Evolutionary conservation across 2,113 vertebrate genomes (phyloP), one percentile per base, ranked within the genome.

Genomic region (Cephalopholis sonnerati): DNA sequence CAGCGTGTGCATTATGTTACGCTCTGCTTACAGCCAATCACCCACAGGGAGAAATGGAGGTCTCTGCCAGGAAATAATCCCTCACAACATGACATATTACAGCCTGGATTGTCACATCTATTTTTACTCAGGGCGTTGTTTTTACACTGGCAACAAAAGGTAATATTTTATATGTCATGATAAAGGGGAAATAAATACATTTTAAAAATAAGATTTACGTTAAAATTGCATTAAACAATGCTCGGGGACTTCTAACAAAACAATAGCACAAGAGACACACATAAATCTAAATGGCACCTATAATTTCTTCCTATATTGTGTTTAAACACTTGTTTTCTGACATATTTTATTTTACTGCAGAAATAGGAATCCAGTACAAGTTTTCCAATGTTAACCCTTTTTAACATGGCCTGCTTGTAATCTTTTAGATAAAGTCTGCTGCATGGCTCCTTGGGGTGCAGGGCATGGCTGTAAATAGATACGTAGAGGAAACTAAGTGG

Each of bases 401-500:
- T 55, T 41, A 57, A 7, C 44, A 25, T 66, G n/a, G 15, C 25
- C 17, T 32, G 29, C 8, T 54, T 51, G n/a, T 71, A 64, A 48
- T 77, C 66, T 46, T 44, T 71, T 1, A 63, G 74, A 81, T 72
- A 67, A 53, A n/a, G 64, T 50, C 68, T 13, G 16, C 61, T 27
- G 66, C 24, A 7, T 61, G 41, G 29, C 62, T 81, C 46, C 55
- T 71, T 20, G 20, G 64, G 50, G 68, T 64, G 51, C 4, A 27
- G 36, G 75, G 12, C 67, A 57, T 36, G 66, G 71, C 68, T 88
- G 58, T 79, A 83, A 84, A 86, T 84, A 83, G 79, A 79, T 69
- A 59, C 13, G 3, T 25, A 64, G 81, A 70, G 77, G 78, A 93
- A 93, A 87, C 93, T 70, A 82, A 85, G 92, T 95, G 91, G 94